A percentile compares a stretch with the other conserved stretches of the same genome.
Evolutionary conservation across 2,797 vertebrate species (phyloP).

Genomic region (Xenopus petersii): DNA sequence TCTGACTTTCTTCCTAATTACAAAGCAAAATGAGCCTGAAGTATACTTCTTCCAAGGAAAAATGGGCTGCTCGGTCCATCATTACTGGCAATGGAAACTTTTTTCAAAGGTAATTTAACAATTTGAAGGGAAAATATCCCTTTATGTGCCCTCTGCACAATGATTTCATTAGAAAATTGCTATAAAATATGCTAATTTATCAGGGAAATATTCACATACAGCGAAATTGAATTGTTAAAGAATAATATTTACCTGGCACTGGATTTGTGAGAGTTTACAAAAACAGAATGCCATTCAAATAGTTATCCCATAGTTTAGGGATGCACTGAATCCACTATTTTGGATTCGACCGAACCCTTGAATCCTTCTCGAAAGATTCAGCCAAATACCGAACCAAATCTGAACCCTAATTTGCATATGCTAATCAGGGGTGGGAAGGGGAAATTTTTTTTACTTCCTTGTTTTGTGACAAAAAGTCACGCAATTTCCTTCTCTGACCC

Average conservation of each 20-base stretch:
- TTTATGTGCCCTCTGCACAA: not conserved
- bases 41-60: slow-evolving; percentile 77
- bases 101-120: slow-evolving; percentile 13
- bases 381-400: no score
- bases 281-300: no score
- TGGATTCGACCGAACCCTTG: no score
- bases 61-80: slow-evolving; percentile 71
- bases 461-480: no score
- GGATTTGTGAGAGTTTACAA: not conserved
- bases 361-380: no score
- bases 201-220: not conserved
- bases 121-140: not conserved
- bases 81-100: slow-evolving; percentile 62
- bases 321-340: no score
- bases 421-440: no score
- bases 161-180: not conserved
- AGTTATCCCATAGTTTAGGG: no score
- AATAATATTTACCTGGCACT: slow-evolving; percentile 11
- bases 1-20: slow-evolving; percentile 88
- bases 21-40: slow-evolving; percentile 89
- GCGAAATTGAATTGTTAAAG: not conserved
- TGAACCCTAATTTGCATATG: no score
- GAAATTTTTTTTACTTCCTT: no score
- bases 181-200: not conserved
- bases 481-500: no score